phyloP scores from a whole-genome alignment of 64 coral and sea anemone genomes.

The Platygyra sinensis region DNA sequence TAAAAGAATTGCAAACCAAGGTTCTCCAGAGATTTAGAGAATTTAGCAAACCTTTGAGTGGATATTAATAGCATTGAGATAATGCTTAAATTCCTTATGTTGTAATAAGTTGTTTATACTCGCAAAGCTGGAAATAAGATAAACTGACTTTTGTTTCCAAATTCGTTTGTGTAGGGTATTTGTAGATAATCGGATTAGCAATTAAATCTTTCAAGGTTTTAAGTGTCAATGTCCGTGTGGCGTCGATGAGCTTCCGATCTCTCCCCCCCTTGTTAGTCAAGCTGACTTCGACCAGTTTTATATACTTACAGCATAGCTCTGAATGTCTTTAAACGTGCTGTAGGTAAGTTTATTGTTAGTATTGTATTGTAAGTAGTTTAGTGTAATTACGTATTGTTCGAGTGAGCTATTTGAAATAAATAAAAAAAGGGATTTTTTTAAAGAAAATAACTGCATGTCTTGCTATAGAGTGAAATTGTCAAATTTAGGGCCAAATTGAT shows the following conservation, averaged over 20 bases:
- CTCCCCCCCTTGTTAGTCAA: not conserved
- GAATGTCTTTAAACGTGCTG: no score
- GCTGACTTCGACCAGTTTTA: not conserved
- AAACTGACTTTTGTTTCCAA: not conserved
- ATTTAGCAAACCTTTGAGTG: not conserved
- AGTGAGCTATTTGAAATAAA: no score
- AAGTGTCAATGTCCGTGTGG: no score
- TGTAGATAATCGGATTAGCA: slow-evolving; percentile 4
- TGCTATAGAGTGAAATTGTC: not conserved
- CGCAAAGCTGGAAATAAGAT: not conserved
- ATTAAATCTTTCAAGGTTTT: not conserved
- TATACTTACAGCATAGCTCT: no score
- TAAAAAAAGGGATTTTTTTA: no score
- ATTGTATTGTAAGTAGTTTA: no score
- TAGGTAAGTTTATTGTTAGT: no score
- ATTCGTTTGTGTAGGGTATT: not conserved
- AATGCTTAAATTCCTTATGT: no score
- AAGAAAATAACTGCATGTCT: not conserved
- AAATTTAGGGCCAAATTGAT: no score
- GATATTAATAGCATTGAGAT: no score
- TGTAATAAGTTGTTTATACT: not conserved
- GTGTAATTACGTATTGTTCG: no score
- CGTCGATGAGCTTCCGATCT: not conserved
- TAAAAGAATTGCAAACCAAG: not conserved
- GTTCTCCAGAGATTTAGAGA: not conserved